Evolutionary conservation across 2,888 invertebrate species (phyloP), one percentile per base, ranked within the genome.

Genomic region (Beris chalybata): DNA sequence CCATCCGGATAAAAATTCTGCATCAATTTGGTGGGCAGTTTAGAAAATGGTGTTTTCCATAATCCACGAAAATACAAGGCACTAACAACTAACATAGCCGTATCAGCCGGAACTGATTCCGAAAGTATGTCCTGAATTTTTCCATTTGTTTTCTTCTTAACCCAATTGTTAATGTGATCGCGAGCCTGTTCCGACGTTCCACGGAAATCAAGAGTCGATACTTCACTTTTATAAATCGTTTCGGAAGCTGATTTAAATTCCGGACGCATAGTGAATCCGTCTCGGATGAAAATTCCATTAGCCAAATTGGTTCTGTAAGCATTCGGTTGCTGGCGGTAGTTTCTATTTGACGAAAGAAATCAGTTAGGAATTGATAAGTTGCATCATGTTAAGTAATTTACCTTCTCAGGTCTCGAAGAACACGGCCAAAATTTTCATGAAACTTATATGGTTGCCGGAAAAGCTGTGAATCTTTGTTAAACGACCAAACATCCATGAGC

Each of bases 21-120:
- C 65, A 89, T 89, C 76, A 86, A 77, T 44, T 44, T 12, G 0
- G 88, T 88, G 4, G 78, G 75, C 2, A 77, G 78, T 0, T 77
- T 76, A 13, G 84, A 79, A 74, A 89, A 90, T 22, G 86, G 83
- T 31, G 82, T 80, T 70, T 87, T 84, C 90, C 90, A 90, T 83
- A 76, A 74, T 12, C 74, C 80, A 71, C 76, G 79, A 70, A 90
- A 90, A 73, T 88, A 89, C 45, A 89, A 76, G 0, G 88, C 87
- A 70, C 87, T 88, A 7, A 86, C 84, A 56, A 89, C 76, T n/a
- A 89, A 83, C 32, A 88, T 80, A 45, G 78, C 83, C 0, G 88
- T 89, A 0, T 75, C 74, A 0, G 79, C 74, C 0, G 81, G 74
- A 0, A 87, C 83, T 0, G 79, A 75, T 0, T 81, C 78, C 0